Evolutionary conservation across 2,888 invertebrate genomes (phyloP), one percentile per base, ranked within the genome.

Genomic region (Elgonia sp.): DNA sequence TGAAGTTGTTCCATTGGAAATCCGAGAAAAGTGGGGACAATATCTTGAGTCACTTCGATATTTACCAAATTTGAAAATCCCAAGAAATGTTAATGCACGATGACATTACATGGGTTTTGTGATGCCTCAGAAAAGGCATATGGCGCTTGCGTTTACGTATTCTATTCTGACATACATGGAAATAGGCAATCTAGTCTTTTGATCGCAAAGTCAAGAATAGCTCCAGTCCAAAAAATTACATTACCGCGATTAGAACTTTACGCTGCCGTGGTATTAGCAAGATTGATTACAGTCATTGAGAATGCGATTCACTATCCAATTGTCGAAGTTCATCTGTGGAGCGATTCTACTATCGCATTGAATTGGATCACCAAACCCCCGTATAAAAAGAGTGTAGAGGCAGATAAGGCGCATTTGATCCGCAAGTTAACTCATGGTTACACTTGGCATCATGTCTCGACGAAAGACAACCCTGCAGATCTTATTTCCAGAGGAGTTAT

Each of bases 51-150:
- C 39, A 53, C 9, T 42, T 37, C n/a, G 39, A 16, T 16, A 16
- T 37, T 20, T 53, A 7, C 10, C 12, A 6, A 0, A 39, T n/a
- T 40, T 79, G 37, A 16, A 29, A 42, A 29, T 79, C 6, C 16
- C 8, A 8, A 12, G 69, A 7, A 88, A 87, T 12, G 55, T 84
- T 0, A 63, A 75, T n/a, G 21, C 67, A 14, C n/a, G 65, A 46
- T 63, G 9, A 21, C 70, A 12, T 18, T 91, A 1, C 90, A 90
- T 37, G 91, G 90, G 0, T 92, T 72, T n/a, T 62, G 20, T 3
- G 42, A 67, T 67, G 65, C 65, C 10, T 67, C 65, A 2, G 10
- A 16, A 14, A 67, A 42, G 42, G 65, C 20, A 3, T 67, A 67
- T 12, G 65, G 42, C 2, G 65, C 65, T 0, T 67, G 65, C 42